Conservation (phyloP, 2,888 invertebrate genomes). For the Himalopsyche japonica region DNA sequence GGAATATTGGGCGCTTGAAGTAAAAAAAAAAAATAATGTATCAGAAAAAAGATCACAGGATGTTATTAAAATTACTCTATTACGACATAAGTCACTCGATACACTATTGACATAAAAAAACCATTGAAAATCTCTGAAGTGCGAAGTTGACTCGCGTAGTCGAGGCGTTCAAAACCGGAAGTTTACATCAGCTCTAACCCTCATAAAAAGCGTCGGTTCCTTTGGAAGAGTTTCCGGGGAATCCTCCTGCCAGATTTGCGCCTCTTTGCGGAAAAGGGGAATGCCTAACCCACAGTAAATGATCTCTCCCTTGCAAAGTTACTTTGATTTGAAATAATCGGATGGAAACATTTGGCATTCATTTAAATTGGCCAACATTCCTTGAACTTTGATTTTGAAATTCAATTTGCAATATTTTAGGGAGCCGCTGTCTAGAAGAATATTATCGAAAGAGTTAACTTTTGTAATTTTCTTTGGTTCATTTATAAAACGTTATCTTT, state of each 20-base stretch:
- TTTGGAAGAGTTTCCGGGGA: constrained; percentile 1
- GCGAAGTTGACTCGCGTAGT: background rate
- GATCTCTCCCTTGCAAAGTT: background rate
- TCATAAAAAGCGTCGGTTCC: constrained; percentile 8
- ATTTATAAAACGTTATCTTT: background rate
- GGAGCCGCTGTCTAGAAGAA: background rate
- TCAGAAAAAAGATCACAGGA: too few relatives aligned
- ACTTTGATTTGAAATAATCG: constrained; percentile 5
- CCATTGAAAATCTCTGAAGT: background rate
- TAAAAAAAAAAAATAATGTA: too few relatives aligned
- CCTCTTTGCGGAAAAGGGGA: background rate
- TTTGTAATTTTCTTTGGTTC: background rate
- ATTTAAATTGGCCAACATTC: background rate
- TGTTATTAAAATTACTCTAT: too few relatives aligned
- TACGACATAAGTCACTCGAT: too few relatives aligned
- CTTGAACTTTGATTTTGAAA: background rate
- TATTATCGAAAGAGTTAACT: background rate
- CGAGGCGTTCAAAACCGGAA: constrained; percentile 14
- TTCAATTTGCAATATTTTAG: constrained; percentile 3
- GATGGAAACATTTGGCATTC: background rate
- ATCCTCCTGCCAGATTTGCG: background rate
- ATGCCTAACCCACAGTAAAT: background rate
- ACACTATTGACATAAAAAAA: too few relatives aligned
- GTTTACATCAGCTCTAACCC: constrained; percentile 21
- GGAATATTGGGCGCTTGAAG: too few relatives aligned